Base-by-base conservation (phyloP, 2,797 vertebrate genomes). In the Parotocinclus haroldoi region DNA sequence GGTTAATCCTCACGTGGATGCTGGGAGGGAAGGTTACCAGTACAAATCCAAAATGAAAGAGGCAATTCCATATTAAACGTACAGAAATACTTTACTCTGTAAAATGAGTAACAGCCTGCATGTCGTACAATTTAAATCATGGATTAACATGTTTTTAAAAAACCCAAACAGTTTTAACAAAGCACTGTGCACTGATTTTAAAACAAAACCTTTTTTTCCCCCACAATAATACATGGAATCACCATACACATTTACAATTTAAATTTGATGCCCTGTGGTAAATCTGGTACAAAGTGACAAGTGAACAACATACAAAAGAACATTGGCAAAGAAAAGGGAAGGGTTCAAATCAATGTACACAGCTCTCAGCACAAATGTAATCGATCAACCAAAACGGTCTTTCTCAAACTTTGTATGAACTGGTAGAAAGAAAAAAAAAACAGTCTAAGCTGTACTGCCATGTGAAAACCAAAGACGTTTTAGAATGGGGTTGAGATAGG, bases 71-170 rank as follows among this genome's bases (percentile, higher is more conserved):
- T 66, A 62, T 9, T 40, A 75, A 77, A 84, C 76, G 83, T 82
- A 79, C 67, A 44, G 62, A 83, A 73, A 82, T 67, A 78, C 84
- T 91, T 91, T 89, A 89, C 83, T 91, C 78, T 82, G 76, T 63
- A 84, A 84, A 83, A 87, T 80, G 82, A 80, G 80, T 71, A 79
- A 75, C 81, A 79, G 76, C 83, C 67, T 76, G 37, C 18, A 73
- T 54, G 10, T 14, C 18, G 48, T 62, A 63, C 51, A 53, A 71
- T 69, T 77, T 69, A 61, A 75, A 76, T 74, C 61, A 72, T 37
- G 54, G 71, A 51, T 52, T 18, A 46, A 72, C 45, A 63, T 48
- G 13, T 16, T 14, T 40, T 45, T 49, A 45, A 16, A 53, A 46
- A 51, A 63, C 58, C 36, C 14, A 57, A 19, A 69, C 19, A 48